phyloP scores from a whole-genome alignment of 2,888 invertebrate genomes.

The Catocala fraxini region DNA sequence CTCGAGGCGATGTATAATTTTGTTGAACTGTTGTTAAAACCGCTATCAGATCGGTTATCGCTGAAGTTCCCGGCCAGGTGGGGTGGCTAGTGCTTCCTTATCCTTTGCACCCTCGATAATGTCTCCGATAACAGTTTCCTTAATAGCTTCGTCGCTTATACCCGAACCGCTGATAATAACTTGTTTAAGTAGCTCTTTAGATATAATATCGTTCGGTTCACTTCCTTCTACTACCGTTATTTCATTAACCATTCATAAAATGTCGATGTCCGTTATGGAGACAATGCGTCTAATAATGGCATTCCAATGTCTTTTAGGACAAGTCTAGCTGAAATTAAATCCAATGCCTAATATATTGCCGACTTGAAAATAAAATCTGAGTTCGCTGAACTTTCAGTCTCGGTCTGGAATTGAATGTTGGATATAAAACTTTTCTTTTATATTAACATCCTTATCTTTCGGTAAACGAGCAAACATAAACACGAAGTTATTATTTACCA shows the following conservation, averaged over 20 bases:
- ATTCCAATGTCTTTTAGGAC: slow-evolving; percentile 32
- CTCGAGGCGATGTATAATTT: slow-evolving; percentile 33
- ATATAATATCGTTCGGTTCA: slow-evolving; percentile 45
- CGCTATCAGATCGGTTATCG: slow-evolving; percentile 50
- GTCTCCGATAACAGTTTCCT: slow-evolving; percentile 57
- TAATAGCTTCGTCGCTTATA: slow-evolving; percentile 57
- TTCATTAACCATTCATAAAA: slow-evolving; percentile 43
- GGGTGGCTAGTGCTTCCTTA: slow-evolving; percentile 45
- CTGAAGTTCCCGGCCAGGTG: slow-evolving; percentile 48
- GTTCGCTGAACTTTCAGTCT: slow-evolving; percentile 17
- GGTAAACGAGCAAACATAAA: not conserved
- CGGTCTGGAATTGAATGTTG: slow-evolving; percentile 18
- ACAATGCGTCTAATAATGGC: slow-evolving; percentile 33
- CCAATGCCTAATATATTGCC: slow-evolving; percentile 17
- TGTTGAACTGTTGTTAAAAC: slow-evolving; percentile 45
- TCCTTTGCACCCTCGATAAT: slow-evolving; percentile 53
- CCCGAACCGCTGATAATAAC: slow-evolving; percentile 54
- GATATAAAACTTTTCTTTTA: slow-evolving; percentile 14
- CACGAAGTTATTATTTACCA: too few species aligned
- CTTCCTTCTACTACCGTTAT: slow-evolving; percentile 41
- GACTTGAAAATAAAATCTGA: slow-evolving; percentile 24
- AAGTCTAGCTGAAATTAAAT: slow-evolving; percentile 21
- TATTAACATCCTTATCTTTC: slow-evolving; percentile 12
- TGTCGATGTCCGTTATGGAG: slow-evolving; percentile 32
- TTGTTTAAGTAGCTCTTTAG: slow-evolving; percentile 48